Conservation (phyloP, 2,888 invertebrate species). For the Drosophila conformis region DNA sequence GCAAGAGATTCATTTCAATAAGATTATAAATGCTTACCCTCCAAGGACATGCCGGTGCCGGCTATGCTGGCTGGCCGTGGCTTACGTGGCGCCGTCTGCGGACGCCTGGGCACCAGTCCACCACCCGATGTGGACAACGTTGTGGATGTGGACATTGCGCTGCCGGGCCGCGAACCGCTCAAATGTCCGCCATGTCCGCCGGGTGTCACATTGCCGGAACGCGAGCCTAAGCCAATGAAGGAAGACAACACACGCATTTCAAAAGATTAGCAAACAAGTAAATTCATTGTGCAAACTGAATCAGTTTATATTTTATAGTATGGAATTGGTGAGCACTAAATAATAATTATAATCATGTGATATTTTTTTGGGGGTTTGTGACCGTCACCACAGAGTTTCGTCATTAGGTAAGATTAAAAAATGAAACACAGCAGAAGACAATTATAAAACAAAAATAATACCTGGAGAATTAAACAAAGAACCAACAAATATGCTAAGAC, state of each 20-base stretch:
- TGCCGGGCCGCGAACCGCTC: slow-evolving; percentile 92
- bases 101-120: slow-evolving; percentile 87
- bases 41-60: slow-evolving; percentile 91
- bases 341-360: slow-evolving; percentile 25
- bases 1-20: neutral
- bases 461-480: slow-evolving; percentile 37
- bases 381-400: slow-evolving; percentile 68
- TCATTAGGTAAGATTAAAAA: slow-evolving; percentile 32
- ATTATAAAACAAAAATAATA: slow-evolving; percentile 21
- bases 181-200: slow-evolving; percentile 86
- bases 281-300: neutral
- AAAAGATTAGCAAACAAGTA: slow-evolving; percentile 21
- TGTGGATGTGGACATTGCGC: slow-evolving; percentile 92
- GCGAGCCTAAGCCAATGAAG: slow-evolving; percentile 86
- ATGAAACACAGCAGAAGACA: slow-evolving; percentile 29
- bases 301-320: slow-evolving; percentile 20
- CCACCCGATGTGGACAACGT: slow-evolving; percentile 87
- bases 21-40: slow-evolving; percentile 67
- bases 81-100: slow-evolving; percentile 87
- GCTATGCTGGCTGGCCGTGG: slow-evolving; percentile 93
- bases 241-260: neutral
- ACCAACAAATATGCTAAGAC: slow-evolving; percentile 32
- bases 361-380: slow-evolving; percentile 45
- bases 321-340: slow-evolving; percentile 56
- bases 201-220: slow-evolving; percentile 91